These are phyloP conservation scores for Poeciliopsis paucimaculata DNA, from an alignment of 2,797 vertebrate species.

Conservation along the genomic window DNA sequence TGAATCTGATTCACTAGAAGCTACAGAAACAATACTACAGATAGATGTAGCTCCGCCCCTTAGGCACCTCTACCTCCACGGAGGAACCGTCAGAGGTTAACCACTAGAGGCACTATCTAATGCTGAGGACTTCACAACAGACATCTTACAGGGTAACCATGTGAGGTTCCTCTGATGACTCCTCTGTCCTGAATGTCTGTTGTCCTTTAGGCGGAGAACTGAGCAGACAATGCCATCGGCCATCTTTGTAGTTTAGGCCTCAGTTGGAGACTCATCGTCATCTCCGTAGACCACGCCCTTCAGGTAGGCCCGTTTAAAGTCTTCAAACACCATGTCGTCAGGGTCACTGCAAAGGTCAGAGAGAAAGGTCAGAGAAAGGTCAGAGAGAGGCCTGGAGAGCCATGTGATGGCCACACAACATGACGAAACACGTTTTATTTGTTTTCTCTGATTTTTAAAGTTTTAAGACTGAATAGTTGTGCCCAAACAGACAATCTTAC, in stretches of 20 bases:
- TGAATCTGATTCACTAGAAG: not conserved
- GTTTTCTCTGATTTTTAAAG: not conserved
- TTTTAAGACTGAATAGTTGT: not conserved
- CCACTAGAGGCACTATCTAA: not conserved
- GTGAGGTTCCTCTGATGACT: not conserved
- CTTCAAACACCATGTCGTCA: constrained; percentile 89
- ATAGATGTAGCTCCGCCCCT: too few species aligned
- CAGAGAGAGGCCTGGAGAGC: constrained; percentile 6
- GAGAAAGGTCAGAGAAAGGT: constrained; percentile 5
- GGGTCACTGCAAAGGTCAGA: constrained; percentile 69
- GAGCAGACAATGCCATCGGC: not conserved
- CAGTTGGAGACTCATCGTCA: constrained; percentile 78
- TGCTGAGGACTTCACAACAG: not conserved
- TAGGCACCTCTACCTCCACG: not conserved
- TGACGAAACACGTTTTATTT: not conserved
- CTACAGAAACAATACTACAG: not conserved
- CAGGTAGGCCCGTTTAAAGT: constrained; percentile 87
- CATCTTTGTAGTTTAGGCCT: constrained; percentile 54
- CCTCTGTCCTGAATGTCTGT: not conserved
- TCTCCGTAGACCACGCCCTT: constrained; percentile 80
- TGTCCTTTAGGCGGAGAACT: not conserved
- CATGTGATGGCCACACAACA: not conserved
- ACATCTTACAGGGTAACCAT: not conserved
- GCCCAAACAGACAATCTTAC: not conserved
- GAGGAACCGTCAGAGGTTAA: not conserved